These are phyloP conservation scores for Brassicogethes aeneus DNA, from an alignment of 2,888 invertebrate species.

Conservation along the genomic window DNA sequence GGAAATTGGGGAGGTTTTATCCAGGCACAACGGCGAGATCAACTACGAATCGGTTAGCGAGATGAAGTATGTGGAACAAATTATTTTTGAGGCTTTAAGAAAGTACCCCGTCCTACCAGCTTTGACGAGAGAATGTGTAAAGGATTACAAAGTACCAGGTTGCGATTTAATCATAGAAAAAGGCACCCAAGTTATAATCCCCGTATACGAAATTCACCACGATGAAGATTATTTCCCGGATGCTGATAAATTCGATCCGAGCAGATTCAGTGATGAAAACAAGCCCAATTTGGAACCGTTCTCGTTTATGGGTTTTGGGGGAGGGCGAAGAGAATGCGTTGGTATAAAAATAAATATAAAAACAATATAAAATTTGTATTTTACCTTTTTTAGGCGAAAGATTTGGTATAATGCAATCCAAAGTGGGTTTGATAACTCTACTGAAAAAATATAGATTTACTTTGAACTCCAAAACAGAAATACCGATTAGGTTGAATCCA, in stretches of 20 bases:
- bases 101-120: constrained; percentile 15
- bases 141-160: constrained; percentile 17
- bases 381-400: constrained; percentile 23
- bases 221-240: constrained; percentile 15
- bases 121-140: constrained; percentile 14
- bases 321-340: constrained; percentile 18
- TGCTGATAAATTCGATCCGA: constrained; percentile 17
- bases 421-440: constrained; percentile 25
- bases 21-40: constrained; percentile 10
- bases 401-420: constrained; percentile 30
- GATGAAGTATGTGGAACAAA: constrained; percentile 14
- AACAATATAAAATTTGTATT: too few relatives aligned
- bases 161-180: constrained; percentile 14
- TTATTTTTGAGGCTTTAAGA: constrained; percentile 17
- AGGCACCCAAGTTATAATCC: constrained; percentile 13
- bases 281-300: constrained; percentile 11
- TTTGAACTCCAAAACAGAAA: constrained; percentile 20
- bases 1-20: constrained; percentile 11
- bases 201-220: constrained; percentile 14
- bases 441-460: constrained; percentile 23
- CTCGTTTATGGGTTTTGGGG: constrained; percentile 17
- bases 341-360: constrained; percentile 10
- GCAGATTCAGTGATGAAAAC: constrained; percentile 17
- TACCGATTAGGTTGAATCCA: constrained; percentile 20
- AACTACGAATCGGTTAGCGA: constrained; percentile 14